phyloP scores from a whole-genome alignment of 2,888 invertebrate genomes.

The Oxytorus armatus region DNA sequence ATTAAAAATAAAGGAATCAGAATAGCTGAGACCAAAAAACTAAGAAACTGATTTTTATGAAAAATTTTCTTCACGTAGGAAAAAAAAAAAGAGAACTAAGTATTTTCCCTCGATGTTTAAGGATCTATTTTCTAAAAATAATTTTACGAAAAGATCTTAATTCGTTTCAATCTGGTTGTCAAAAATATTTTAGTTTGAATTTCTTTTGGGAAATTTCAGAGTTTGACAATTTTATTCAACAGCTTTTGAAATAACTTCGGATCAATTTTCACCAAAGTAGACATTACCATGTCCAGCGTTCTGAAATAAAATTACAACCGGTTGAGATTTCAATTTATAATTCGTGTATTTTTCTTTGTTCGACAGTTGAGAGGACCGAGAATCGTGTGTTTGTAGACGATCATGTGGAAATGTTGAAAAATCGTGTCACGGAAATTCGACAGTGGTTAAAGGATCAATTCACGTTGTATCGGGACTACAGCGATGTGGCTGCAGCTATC shows the following conservation, averaged over 20 bases:
- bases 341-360: slow-evolving; percentile 6
- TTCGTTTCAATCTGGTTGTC: background rate
- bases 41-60: too few species aligned
- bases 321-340: background rate
- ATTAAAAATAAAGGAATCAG: background rate
- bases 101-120: background rate
- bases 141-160: too few species aligned
- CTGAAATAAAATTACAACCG: slow-evolving; percentile 7
- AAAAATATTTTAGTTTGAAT: background rate
- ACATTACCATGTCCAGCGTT: background rate
- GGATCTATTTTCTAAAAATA: background rate
- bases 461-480: slow-evolving; percentile 75
- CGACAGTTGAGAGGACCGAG: slow-evolving; percentile 19
- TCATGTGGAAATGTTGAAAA: slow-evolving; percentile 63
- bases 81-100: background rate
- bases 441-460: slow-evolving; percentile 79
- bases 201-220: background rate
- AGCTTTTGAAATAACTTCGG: slow-evolving; percentile 6
- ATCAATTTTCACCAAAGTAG: slow-evolving; percentile 36
- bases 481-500: slow-evolving; percentile 72
- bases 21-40: background rate
- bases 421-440: slow-evolving; percentile 73
- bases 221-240: slow-evolving; percentile 3
- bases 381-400: slow-evolving; percentile 7
- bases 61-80: background rate